These are phyloP conservation scores for Doris montereyensis DNA, from an alignment of 2,888 invertebrate genomes.

Conservation along the genomic window DNA sequence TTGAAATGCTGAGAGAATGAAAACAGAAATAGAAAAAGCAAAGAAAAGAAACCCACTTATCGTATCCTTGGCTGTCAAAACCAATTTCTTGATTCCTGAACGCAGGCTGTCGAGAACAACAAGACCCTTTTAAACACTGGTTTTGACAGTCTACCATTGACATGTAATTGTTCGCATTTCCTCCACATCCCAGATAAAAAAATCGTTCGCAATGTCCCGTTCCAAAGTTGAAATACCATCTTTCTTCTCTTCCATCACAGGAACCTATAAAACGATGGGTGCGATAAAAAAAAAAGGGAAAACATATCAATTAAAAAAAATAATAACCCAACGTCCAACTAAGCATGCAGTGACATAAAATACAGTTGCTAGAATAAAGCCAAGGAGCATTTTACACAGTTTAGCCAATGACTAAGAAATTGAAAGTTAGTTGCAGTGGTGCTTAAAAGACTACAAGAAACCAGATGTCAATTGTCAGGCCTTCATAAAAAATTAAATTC, in stretches of 20 bases:
- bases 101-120: constrained; percentile 58
- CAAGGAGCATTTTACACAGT: too few species aligned
- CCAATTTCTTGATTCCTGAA: constrained; percentile 52
- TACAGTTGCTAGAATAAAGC: too few species aligned
- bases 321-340: too few species aligned
- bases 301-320: too few species aligned
- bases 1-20: neutral
- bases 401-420: too few species aligned
- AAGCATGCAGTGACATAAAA: too few species aligned
- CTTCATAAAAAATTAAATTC: too few species aligned
- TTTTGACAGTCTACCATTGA: constrained; percentile 54
- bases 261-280: constrained; percentile 54
- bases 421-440: too few species aligned
- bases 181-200: constrained; percentile 62
- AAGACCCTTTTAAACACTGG: constrained; percentile 61
- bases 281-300: too few species aligned
- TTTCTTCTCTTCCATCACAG: constrained; percentile 49
- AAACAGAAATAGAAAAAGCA: neutral
- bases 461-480: too few species aligned
- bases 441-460: too few species aligned
- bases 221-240: constrained; percentile 61
- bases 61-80: constrained; percentile 60
- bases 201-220: constrained; percentile 58
- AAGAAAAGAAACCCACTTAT: constrained; percentile 58
- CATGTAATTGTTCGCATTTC: constrained; percentile 63